phyloP scores from a whole-genome alignment of 2,888 invertebrate species.

The Caenorhabditis uteleia region DNA sequence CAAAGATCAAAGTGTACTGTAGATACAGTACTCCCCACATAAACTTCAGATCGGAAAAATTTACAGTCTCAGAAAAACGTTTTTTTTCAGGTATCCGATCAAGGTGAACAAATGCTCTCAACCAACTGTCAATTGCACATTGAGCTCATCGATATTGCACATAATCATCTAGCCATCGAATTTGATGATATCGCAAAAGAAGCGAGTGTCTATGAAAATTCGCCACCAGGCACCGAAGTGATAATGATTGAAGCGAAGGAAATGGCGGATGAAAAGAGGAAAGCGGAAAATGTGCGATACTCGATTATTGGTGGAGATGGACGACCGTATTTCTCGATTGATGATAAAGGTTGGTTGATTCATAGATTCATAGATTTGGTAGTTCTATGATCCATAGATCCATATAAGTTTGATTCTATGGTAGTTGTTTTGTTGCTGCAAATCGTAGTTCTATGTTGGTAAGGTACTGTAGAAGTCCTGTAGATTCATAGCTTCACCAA shows the following conservation, averaged over 20 bases:
- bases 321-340: conserved; percentile 88
- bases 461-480: too few species aligned
- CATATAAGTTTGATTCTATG: too few species aligned
- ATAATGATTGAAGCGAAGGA: conserved; percentile 80
- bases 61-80: conserved; percentile 41
- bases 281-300: conserved; percentile 78
- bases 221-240: conserved; percentile 82
- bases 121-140: conserved; percentile 69
- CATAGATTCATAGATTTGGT: too few species aligned
- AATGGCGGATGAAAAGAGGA: conserved; percentile 75
- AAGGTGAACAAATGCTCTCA: conserved; percentile 53
- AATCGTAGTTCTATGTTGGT: too few species aligned
- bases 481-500: too few species aligned
- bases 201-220: conserved; percentile 71
- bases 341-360: conserved; percentile 41
- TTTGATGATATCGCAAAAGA: conserved; percentile 70
- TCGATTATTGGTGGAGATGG: conserved; percentile 88
- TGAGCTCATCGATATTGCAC: conserved; percentile 71
- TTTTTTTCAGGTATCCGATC: too few species aligned
- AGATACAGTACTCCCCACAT: conserved; percentile 13
- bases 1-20: too few species aligned
- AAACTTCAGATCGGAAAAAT: too few species aligned
- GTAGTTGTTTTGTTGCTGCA: too few species aligned
- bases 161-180: conserved; percentile 71
- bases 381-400: too few species aligned